phyloP scores from a whole-genome alignment of 2,797 vertebrate genomes.

The Simalia tracyae region DNA sequence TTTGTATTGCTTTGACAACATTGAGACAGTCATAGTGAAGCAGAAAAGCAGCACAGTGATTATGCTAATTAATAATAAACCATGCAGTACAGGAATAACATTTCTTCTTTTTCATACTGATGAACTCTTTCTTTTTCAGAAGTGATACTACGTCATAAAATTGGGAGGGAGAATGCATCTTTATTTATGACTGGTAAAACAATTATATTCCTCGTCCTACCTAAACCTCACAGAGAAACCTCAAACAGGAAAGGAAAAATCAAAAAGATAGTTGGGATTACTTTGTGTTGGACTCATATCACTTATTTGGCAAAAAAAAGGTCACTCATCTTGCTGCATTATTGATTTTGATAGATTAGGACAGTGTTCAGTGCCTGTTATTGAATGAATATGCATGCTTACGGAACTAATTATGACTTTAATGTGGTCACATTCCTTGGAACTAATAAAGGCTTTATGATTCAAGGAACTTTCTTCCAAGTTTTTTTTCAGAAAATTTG shows the following conservation, averaged over 20 bases:
- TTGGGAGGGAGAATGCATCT: not conserved
- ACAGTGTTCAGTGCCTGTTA: constrained; percentile 42
- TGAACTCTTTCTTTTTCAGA: constrained; percentile 40
- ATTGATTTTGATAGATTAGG: constrained; percentile 1
- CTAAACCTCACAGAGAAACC: constrained; percentile 61
- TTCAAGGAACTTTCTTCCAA: constrained; percentile 58
- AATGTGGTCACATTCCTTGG: constrained; percentile 58
- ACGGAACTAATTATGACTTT: constrained; percentile 64
- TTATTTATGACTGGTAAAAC: constrained; percentile 56
- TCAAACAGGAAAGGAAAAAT: constrained; percentile 49
- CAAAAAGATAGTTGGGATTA: constrained; percentile 62
- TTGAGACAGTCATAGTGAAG: not conserved
- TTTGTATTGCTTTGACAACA: not conserved
- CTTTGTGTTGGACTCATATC: constrained; percentile 50
- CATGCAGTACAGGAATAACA: not conserved
- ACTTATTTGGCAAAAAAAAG: constrained; percentile 52
- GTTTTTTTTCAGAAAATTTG: constrained; percentile 43
- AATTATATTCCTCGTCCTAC: constrained; percentile 35
- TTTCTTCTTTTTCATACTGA: constrained; percentile 33
- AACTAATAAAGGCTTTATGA: constrained; percentile 59
- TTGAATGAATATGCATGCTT: constrained; percentile 53
- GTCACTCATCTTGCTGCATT: not conserved
- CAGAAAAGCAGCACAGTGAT: not conserved
- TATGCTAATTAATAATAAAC: not conserved
- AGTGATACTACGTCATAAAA: constrained; percentile 34